Evolutionary conservation across 2,888 invertebrate genomes (phyloP).

Genomic region (Diachrysia chrysitis): DNA sequence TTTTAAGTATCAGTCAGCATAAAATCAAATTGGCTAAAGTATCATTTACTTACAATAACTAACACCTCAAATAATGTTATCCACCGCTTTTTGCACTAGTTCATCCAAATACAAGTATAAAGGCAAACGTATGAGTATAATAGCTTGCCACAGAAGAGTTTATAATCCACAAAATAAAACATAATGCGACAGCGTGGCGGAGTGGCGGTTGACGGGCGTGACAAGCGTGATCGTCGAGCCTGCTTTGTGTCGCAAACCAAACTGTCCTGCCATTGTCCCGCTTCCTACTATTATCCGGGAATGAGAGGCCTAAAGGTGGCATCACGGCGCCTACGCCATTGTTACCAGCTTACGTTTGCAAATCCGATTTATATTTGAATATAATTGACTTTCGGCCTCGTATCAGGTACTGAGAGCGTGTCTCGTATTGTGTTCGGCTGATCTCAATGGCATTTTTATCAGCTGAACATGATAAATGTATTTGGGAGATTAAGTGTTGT

Average conservation of each 20-base stretch:
- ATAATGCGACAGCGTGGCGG: constrained; percentile 58
- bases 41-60: constrained; percentile 41
- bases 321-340: constrained; percentile 82
- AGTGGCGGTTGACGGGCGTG: constrained; percentile 59
- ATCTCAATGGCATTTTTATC: constrained; percentile 88
- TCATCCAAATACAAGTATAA: constrained; percentile 43
- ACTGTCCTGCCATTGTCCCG: constrained; percentile 65
- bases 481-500: constrained; percentile 84
- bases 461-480: constrained; percentile 87
- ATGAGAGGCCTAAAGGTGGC: constrained; percentile 65
- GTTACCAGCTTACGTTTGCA: constrained; percentile 86
- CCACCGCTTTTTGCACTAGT: constrained; percentile 17
- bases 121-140: constrained; percentile 54
- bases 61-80: constrained; percentile 14
- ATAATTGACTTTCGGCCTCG: constrained; percentile 88
- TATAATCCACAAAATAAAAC: constrained; percentile 73
- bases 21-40: constrained; percentile 19
- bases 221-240: constrained; percentile 66
- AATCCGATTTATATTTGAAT: constrained; percentile 90
- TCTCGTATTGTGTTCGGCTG: constrained; percentile 83
- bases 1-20: neutral
- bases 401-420: constrained; percentile 83
- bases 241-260: constrained; percentile 60
- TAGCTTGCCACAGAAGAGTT: constrained; percentile 68
- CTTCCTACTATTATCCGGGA: constrained; percentile 70